These are phyloP conservation scores for rat (Rattus norvegicus) DNA, from an alignment of 2,113 vertebrate species.

Conservation along the genomic window GRCr8 NC_086026.1:63917501-63918000, in stretches of 20 bases:
- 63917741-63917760: background rate
- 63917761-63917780: rapidly evolving
- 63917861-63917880: no score
- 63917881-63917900: no score
- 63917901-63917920: no score
- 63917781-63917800: background rate
- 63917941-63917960: no score
- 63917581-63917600: no score
- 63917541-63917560: background rate
- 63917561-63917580: background rate
- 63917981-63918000: no score
- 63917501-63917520: background rate
- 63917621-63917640: background rate
- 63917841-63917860: background rate
- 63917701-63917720: background rate
- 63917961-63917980: no score
- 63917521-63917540: background rate
- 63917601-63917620: background rate
- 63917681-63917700: background rate
- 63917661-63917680: background rate
- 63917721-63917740: background rate
- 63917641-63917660: background rate
- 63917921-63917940: no score
- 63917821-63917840: background rate
- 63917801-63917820: background rate